These are phyloP conservation scores for Actinemys pallida DNA, from an alignment of 2,113 vertebrate genomes.

Conservation along the genomic window DNA sequence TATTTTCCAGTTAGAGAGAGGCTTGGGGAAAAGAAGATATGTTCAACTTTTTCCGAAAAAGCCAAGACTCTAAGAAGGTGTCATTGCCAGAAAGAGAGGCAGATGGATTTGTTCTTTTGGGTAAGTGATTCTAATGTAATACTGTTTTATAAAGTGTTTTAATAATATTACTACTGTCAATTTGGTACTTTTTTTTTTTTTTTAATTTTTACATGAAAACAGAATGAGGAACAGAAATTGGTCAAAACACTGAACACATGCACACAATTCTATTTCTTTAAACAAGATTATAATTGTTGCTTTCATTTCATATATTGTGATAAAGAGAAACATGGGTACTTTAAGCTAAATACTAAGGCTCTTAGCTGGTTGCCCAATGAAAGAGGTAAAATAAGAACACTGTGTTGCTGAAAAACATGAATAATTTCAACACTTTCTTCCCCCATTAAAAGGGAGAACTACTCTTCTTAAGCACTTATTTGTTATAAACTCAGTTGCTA, in stretches of 20 bases:
- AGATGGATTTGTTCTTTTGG: conserved; percentile 94
- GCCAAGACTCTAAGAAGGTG: conserved; percentile 85
- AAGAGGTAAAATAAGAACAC: background rate
- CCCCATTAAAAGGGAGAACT: background rate
- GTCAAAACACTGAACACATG: background rate
- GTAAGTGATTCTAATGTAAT: conserved; percentile 79
- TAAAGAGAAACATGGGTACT: background rate
- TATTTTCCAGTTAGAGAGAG: conserved; percentile 56
- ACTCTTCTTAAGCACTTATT: background rate
- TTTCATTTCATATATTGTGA: background rate
- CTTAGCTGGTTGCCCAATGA: background rate
- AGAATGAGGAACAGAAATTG: background rate
- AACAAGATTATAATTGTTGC: background rate
- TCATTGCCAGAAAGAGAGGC: conserved; percentile 83
- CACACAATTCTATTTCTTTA: background rate
- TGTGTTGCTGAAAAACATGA: background rate
- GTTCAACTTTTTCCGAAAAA: conserved; percentile 91
- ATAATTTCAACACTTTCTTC: background rate
- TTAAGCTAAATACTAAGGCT: background rate
- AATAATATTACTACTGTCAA: background rate
- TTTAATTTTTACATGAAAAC: background rate
- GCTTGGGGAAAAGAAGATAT: conserved; percentile 72
- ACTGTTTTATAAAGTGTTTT: background rate
- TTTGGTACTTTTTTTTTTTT: background rate
- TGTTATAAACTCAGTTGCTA: background rate